A percentile compares a stretch with the other conserved stretches of the same genome.
Conservation (phyloP, 2,113 vertebrate species). For the Pleuronectes platessa region DNA sequence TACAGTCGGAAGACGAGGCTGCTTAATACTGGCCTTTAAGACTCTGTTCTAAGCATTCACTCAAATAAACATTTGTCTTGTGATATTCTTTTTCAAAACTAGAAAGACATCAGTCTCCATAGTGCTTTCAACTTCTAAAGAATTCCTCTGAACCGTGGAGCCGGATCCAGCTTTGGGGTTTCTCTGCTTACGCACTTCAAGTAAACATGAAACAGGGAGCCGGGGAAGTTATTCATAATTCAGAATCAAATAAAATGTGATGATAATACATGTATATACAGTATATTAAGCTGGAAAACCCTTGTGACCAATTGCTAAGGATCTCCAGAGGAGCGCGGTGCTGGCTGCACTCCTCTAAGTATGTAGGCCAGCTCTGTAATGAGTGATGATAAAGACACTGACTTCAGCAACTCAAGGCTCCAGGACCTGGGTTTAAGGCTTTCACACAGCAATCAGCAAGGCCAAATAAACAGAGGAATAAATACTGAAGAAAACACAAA, state of each 20-base stretch:
- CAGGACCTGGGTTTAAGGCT: slow-evolving; percentile 24
- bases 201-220: slow-evolving; percentile 36
- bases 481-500: slow-evolving; percentile 47
- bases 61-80: slow-evolving; percentile 59
- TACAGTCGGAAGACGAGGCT: slow-evolving; percentile 8
- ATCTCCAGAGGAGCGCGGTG: slow-evolving; percentile 8
- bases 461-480: slow-evolving; percentile 13
- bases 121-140: slow-evolving; percentile 38
- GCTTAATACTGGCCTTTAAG: slow-evolving; percentile 40
- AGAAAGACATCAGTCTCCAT: slow-evolving; percentile 19
- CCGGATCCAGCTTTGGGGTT: slow-evolving; percentile 41
- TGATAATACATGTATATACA: neutral
- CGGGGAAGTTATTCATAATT: slow-evolving; percentile 30
- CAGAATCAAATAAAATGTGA: slow-evolving; percentile 51
- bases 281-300: slow-evolving; percentile 28
- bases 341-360: slow-evolving; percentile 25
- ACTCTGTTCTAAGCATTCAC: slow-evolving; percentile 32
- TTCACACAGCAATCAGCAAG: slow-evolving; percentile 38
- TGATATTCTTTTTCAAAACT: slow-evolving; percentile 44
- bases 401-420: slow-evolving; percentile 42
- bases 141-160: slow-evolving; percentile 68
- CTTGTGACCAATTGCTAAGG: slow-evolving; percentile 51
- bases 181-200: slow-evolving; percentile 53
- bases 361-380: slow-evolving; percentile 64
- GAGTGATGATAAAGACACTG: slow-evolving; percentile 43